A percentile compares a stretch with the other conserved stretches of the same genome.
Conservation (phyloP, 2,113 vertebrate species). For the Thamnaconus septentrionalis region DNA sequence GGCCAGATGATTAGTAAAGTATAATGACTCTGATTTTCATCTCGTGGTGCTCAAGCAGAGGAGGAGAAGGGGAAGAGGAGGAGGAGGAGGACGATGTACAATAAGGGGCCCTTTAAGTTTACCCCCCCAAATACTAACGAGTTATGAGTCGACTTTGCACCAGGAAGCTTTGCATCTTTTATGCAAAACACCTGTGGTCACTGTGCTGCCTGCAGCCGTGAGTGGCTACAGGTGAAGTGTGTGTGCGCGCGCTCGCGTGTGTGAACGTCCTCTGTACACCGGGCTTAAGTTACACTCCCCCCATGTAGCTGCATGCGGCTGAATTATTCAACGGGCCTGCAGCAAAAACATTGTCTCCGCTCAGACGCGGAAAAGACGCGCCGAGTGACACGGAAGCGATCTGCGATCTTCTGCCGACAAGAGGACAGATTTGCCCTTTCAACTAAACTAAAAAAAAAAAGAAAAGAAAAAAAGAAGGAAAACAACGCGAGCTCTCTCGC, state of each 20-base stretch:
- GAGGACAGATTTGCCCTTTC: slow-evolving; percentile 4
- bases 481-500: slow-evolving; percentile 3
- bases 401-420: background rate
- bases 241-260: no score
- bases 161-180: background rate
- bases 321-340: slow-evolving; percentile 51
- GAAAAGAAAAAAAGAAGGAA: background rate
- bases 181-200: slow-evolving; percentile 41
- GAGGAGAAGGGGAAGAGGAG: no score
- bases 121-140: no score
- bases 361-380: background rate
- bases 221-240: background rate
- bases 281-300: slow-evolving; percentile 27
- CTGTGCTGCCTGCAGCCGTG: background rate
- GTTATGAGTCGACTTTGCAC: no score
- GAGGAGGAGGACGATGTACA: no score
- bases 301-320: slow-evolving; percentile 13
- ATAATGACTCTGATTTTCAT: no score
- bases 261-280: background rate
- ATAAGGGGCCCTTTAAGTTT: no score
- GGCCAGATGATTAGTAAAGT: no score
- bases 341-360: slow-evolving; percentile 3
- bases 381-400: background rate
- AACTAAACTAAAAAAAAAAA: background rate
- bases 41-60: no score